Percentiles rank a stretch among this genome's conserved stretches.
Evolutionary conservation across 2,113 vertebrate genomes (phyloP).

Genomic region (Tichodroma muraria): DNA sequence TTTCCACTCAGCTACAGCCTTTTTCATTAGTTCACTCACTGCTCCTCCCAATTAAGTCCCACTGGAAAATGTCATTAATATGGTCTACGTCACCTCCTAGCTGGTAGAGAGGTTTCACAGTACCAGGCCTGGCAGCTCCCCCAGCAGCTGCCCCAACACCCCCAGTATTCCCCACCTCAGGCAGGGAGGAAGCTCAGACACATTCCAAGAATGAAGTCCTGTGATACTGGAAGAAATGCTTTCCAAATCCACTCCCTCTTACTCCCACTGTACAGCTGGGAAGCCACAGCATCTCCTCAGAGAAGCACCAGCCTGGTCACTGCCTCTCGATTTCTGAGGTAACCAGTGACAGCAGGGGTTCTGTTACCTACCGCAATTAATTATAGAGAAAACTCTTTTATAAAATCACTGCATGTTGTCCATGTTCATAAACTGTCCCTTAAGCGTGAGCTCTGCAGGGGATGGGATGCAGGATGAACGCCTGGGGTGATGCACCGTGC

Average conservation of each 20-base stretch:
- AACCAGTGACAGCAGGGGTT: background rate
- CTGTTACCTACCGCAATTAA: background rate
- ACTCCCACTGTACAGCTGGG: background rate
- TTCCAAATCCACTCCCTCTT: background rate
- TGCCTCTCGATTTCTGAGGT: background rate
- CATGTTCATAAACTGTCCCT: background rate
- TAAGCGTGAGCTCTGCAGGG: background rate
- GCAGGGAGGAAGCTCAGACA: background rate
- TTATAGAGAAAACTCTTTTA: background rate
- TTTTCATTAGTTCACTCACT: background rate
- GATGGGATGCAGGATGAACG: background rate
- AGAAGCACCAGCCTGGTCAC: background rate
- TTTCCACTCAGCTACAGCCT: background rate
- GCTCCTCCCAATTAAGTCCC: background rate
- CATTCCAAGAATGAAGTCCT: background rate
- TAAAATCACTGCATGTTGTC: background rate
- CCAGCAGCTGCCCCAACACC: background rate
- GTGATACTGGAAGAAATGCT: accelerated
- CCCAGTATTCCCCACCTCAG: background rate
- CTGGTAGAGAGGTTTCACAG: background rate
- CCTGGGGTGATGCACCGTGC: background rate
- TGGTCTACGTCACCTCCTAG: background rate
- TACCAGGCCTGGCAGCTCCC: background rate
- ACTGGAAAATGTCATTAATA: background rate
- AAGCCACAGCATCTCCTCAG: background rate